phyloP scores from a whole-genome alignment of 92 coral and sea anemone species.

The Micromussa lordhowensis region DNA sequence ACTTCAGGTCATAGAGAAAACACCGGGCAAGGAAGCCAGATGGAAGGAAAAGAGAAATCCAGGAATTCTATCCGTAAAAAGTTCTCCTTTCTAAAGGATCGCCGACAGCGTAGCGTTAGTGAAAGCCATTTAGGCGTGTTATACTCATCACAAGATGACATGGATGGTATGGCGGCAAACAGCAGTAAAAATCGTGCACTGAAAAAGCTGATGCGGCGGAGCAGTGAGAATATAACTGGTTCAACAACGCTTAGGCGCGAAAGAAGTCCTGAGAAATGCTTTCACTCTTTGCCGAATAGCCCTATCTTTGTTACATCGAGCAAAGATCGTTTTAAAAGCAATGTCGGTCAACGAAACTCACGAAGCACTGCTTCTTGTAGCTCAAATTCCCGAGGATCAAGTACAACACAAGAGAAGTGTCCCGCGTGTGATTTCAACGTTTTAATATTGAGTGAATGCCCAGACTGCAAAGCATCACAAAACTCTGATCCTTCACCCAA shows the following conservation, averaged over 20 bases:
- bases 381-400: constrained; percentile 28
- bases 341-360: constrained; percentile 2
- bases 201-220: constrained; percentile 12
- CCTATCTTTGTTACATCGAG: not conserved
- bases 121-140: constrained; percentile 28
- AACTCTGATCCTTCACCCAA: not conserved
- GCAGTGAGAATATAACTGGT: constrained; percentile 27
- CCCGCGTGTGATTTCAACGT: constrained; percentile 24
- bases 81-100: constrained; percentile 41
- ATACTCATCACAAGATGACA: constrained; percentile 31
- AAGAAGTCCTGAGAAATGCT: constrained; percentile 8
- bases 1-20: constrained; percentile 18
- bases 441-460: constrained; percentile 32
- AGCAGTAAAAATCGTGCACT: not conserved
- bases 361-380: constrained; percentile 39
- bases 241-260: not conserved
- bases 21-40: constrained; percentile 38
- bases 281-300: constrained; percentile 29
- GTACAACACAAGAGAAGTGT: constrained; percentile 12
- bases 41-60: not conserved
- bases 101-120: constrained; percentile 44
- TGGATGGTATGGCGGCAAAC: not conserved
- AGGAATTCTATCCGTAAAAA: constrained; percentile 16
- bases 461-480: not conserved
- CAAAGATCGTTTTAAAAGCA: not conserved